Evolutionary conservation across 2,113 vertebrate species (phyloP), one percentile per base, ranked within the genome.

Genomic region (Microtus montanus): DNA sequence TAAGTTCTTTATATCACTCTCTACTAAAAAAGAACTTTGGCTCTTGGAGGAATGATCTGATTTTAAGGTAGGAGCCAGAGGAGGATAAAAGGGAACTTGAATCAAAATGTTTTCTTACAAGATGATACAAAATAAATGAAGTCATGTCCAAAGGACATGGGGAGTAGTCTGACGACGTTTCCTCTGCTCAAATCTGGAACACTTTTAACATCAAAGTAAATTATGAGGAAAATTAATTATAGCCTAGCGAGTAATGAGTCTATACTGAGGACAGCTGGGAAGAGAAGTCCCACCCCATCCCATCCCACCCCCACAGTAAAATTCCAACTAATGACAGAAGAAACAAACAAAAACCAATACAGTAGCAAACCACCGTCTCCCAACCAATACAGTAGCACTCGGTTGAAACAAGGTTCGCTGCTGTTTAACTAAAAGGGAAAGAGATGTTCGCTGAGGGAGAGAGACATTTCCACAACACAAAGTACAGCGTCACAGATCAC

Each of bases 1-100:
- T 92, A 54, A 91, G 73, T 95, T 90, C 47, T 90, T 88, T 61
- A 92, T 75, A 68, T 35, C 35, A 94, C n/a, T 88, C 4, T 17
- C 49, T 66, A 66, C 74, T 90, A 44, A 5, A 96, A 92, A 83
- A 86, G 52, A 96, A 73, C 70, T 92, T 52, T 5, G 47, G 30
- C 14, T 80, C 41, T 88, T 80, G 77, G 19, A n/a, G 71, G 58
- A 92, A 79, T 19, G 28, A 24, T 11, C 66, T 49, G 54, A 13
- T 90, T 33, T 71, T 73, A 70, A 78, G 66, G 17, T 33, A 70
- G 14, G 33, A 7, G 15, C n/a, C n/a, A 90, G 11, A 10, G 33
- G 82, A 73, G 44, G 82, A 41, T 4, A 71, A 87, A 10, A 58
- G 44, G 75, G 77, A 58, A 0, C 41, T 70, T 82, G 35, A 49